Base-by-base conservation (phyloP, 2,888 invertebrate species). In the Yponomeuta sedellus region DNA sequence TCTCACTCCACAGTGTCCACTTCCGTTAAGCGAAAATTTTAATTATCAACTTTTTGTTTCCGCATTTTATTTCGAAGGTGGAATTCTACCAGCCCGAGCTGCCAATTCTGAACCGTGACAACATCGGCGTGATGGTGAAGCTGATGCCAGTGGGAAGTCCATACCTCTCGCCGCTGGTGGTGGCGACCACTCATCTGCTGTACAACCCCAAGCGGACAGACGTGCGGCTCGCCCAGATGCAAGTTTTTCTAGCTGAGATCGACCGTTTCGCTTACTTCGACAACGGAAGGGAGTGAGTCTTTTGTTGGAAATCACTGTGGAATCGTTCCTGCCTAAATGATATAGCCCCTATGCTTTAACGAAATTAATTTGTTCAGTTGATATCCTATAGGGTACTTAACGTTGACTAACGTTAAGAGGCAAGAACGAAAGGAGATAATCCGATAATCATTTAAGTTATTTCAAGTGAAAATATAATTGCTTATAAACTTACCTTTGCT, bases 121-220 rank as follows among this genome's bases (percentile, higher is more conserved):
- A 99, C 85, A 94, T 99, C 64, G 99, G 95, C 0, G 79, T 98
- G 11, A 92, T 98, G 67, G 94, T 94, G 4, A 96, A 96, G 79
- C 92, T 99, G 67, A 83, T 87, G 19, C 92, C 94, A 0, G 92
- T 86, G 68, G 76, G 81, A 0, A 75, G 86, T 66, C 89, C 91
- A 0, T 72, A 85, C 0, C 16, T 52, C 16, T 85, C 88, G 1
- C 88, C 93, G 10, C 83, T 98, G 58, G 93, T 97, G 65, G 94
- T 99, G 0, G 97, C 97, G 4, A 99, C 97, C 12, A 99, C 99
- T 0, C 99, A 99, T 85, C 91, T 99, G 62, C 88, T 99, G 11
- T 99, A 96, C 83, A 99, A 99, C 91, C 98, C 97, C 0, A 94
- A 90, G 71, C 92, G 99, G 57, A 94, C 96, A 22, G 99, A 99